Conservation (phyloP, 1,140 invertebrate species). For the Piezodorus guildinii region DNA sequence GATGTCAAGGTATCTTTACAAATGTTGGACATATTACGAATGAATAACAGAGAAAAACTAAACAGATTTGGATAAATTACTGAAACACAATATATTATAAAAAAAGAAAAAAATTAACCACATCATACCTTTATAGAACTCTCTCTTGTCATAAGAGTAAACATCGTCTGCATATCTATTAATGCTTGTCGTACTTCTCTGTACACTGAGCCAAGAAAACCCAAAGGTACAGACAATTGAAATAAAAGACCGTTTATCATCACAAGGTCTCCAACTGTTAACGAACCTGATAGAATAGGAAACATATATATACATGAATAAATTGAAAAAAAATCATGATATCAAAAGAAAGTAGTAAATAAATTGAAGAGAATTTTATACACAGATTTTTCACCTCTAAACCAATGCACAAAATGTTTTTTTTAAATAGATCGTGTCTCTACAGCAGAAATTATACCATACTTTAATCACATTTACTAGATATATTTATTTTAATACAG, state of each 20-base stretch:
- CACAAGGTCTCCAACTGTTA: conserved; percentile 96
- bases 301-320: too few relatives aligned
- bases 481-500: too few relatives aligned
- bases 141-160: conserved; percentile 77
- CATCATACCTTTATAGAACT: conserved; percentile 56
- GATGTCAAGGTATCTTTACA: too few relatives aligned
- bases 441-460: too few relatives aligned
- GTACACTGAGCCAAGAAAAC: conserved; percentile 95
- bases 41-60: background rate
- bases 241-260: conserved; percentile 98
- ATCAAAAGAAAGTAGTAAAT: too few relatives aligned
- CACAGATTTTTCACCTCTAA: too few relatives aligned
- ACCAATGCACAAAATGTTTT: too few relatives aligned
- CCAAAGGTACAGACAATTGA: conserved; percentile 92
- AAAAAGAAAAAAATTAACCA: background rate
- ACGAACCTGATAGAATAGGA: conserved; percentile 46
- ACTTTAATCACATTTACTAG: too few relatives aligned
- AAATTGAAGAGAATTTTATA: too few relatives aligned
- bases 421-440: too few relatives aligned
- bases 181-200: conserved; percentile 92
- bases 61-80: background rate
- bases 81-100: background rate
- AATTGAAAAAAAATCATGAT: too few relatives aligned
- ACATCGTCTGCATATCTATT: conserved; percentile 99
- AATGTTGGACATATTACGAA: too few relatives aligned